These are phyloP conservation scores for Notolepis coatsorum DNA, from an alignment of 2,797 vertebrate genomes.

Conservation along the genomic window DNA sequence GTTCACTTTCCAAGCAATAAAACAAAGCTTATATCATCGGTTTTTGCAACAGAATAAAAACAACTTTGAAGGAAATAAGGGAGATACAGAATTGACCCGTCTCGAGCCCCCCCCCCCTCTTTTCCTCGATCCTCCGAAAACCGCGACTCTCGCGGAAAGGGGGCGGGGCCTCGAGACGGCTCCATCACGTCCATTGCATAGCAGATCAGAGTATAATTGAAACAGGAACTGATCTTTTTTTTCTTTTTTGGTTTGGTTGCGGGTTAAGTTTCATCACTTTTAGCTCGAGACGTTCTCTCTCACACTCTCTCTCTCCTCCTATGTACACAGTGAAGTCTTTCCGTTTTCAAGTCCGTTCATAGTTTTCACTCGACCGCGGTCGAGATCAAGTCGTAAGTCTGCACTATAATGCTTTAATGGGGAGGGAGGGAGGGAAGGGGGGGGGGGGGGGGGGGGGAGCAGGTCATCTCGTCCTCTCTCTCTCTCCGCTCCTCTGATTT, in stretches of 20 bases:
- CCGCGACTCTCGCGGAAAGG: too few relatives aligned
- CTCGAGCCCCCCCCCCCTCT: too few relatives aligned
- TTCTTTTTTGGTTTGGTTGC: conserved; percentile 93
- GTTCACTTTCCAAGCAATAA: conserved; percentile 84
- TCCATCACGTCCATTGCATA: too few relatives aligned
- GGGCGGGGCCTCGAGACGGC: too few relatives aligned
- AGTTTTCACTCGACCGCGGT: conserved; percentile 62
- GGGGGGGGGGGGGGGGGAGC: conserved; percentile 59
- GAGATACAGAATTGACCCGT: conserved; percentile 89
- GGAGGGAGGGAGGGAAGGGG: conserved; percentile 58
- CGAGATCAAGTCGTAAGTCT: conserved; percentile 72
- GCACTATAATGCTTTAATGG: conserved; percentile 62
- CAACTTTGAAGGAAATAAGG: conserved; percentile 75
- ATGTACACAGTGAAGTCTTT: conserved; percentile 87
- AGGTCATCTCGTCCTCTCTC: conserved; percentile 34
- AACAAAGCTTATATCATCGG: conserved; percentile 90
- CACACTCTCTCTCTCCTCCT: conserved; percentile 84
- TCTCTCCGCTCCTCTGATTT: conserved; percentile 49
- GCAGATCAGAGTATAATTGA: conserved; percentile 90
- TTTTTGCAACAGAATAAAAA: conserved; percentile 86
- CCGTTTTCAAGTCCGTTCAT: conserved; percentile 77
- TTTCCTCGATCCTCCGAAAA: too few relatives aligned
- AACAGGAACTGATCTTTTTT: conserved; percentile 82
- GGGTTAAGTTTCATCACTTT: conserved; percentile 81
- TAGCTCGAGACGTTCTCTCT: too few relatives aligned